These are phyloP conservation scores for Poeciliopsis retropinna DNA, from an alignment of 2,113 vertebrate genomes.

Conservation along the genomic window DNA sequence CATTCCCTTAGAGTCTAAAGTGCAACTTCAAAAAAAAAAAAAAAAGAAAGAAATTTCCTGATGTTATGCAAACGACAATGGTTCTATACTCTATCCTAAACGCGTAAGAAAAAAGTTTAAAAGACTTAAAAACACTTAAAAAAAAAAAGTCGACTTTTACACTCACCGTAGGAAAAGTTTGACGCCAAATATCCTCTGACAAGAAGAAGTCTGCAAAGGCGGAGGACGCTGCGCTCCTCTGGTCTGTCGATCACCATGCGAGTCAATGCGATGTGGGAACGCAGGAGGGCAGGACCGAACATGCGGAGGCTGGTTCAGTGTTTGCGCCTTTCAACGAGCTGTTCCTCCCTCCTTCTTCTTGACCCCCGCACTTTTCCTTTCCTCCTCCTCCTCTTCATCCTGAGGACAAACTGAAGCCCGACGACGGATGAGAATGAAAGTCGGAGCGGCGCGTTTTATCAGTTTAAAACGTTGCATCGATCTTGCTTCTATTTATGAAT, in stretches of 20 bases:
- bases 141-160: background rate
- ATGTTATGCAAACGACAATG: background rate
- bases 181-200: slow-evolving; percentile 31
- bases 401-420: background rate
- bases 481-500: background rate
- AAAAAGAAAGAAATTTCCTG: background rate
- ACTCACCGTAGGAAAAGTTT: slow-evolving; percentile 8
- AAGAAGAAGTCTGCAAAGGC: background rate
- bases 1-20: background rate
- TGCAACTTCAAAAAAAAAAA: background rate
- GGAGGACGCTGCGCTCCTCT: slow-evolving; percentile 1
- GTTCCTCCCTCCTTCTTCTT: slow-evolving; percentile 28
- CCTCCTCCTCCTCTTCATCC: background rate
- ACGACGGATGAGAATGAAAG: slow-evolving; percentile 26
- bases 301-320: slow-evolving; percentile 64
- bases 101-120: background rate
- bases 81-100: background rate
- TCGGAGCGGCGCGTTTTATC: slow-evolving; percentile 1
- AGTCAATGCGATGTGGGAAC: slow-evolving; percentile 48
- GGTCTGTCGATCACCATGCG: slow-evolving; percentile 16
- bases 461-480: slow-evolving; percentile 21
- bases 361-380: background rate
- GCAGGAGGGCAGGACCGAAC: slow-evolving; percentile 61
- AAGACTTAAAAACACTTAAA: background rate
- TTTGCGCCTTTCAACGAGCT: slow-evolving; percentile 30